These are phyloP conservation scores for Catocala nupta DNA, from an alignment of 2,888 invertebrate species.

Conservation along the genomic window DNA sequence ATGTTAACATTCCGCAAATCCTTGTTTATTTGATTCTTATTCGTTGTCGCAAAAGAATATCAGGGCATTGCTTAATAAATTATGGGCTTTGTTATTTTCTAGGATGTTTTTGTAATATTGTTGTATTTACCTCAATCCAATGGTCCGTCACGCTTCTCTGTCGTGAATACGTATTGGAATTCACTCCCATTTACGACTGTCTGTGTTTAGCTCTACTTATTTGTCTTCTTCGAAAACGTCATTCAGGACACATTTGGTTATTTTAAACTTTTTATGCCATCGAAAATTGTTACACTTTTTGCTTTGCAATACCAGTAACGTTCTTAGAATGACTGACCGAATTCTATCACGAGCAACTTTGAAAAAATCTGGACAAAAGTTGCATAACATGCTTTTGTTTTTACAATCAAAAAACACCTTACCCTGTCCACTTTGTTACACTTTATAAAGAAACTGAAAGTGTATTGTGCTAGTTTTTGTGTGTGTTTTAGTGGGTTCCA, in stretches of 20 bases:
- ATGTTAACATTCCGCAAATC: slow-evolving; percentile 53
- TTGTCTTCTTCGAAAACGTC: slow-evolving; percentile 54
- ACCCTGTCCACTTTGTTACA: slow-evolving; percentile 65
- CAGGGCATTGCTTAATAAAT: slow-evolving; percentile 42
- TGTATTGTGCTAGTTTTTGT: slow-evolving; percentile 80
- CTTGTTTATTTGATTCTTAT: slow-evolving; percentile 50
- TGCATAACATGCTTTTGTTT: slow-evolving; percentile 73
- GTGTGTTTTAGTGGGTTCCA: slow-evolving; percentile 68
- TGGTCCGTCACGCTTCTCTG: slow-evolving; percentile 33
- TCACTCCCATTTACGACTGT: slow-evolving; percentile 48
- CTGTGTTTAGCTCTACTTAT: slow-evolving; percentile 38
- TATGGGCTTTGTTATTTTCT: slow-evolving; percentile 38
- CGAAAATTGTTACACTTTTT: slow-evolving; percentile 63
- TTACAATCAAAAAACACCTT: slow-evolving; percentile 83
- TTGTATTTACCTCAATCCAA: slow-evolving; percentile 49
- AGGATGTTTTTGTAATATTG: slow-evolving; percentile 26
- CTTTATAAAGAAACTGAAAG: slow-evolving; percentile 87
- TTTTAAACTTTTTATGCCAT: slow-evolving; percentile 59
- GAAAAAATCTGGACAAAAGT: slow-evolving; percentile 70
- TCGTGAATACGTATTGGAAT: slow-evolving; percentile 34
- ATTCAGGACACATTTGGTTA: slow-evolving; percentile 51
- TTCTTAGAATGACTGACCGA: slow-evolving; percentile 67
- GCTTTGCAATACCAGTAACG: slow-evolving; percentile 45
- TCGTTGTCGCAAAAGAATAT: slow-evolving; percentile 30
- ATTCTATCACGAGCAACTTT: slow-evolving; percentile 49